Base-by-base conservation (phyloP, 2,113 vertebrate genomes). In the Himantopus leucocephalus region DNA sequence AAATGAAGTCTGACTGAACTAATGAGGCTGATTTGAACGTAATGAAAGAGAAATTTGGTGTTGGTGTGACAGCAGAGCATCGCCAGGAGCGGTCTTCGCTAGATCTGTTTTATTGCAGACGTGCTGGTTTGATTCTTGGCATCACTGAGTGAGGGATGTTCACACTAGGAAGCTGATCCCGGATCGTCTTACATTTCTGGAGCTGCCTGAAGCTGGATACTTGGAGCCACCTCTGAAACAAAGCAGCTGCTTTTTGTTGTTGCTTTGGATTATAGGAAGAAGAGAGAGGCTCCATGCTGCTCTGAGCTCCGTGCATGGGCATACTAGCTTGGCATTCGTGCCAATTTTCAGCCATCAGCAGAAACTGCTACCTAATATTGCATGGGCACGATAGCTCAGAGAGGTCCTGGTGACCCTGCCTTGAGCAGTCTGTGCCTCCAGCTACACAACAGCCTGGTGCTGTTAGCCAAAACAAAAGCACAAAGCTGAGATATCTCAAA, bases 1-100 rank as follows among this genome's bases (percentile, higher is more conserved):
- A 94, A 78, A 75, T 64, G 20, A 95, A 96, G 59, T 55, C 85
- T 93, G 75, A 88, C 82, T 94, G 75, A 95, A 95, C 48, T 92
- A 94, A 96, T 84, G 67, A 93, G 79, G 48, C 59, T 74, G 80
- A 95, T 95, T 94, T 73, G 53, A 95, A 92, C 34, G 82, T 81
- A 91, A 97, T 94, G 63, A 94, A 91, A 83, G 73, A 89, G 72
- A 96, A 85, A 88, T 62, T 89, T 85, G 53, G 35, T 90, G 58
- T 39, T 92, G 74, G 73, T 79, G 23, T 90, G 77, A 94, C 70
- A 95, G 83, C 70, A 95, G 84, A 92, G 85, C 37, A 52, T 88
- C 0, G 63, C 93, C 84, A 85, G 71, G 59, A 87, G 92, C 77
- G 5, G 48, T 62, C 86, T 96, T 93, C 95, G 84, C 96, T 94